Conservation (phyloP, 2,797 vertebrate species). For the Hozukius guyotensis region DNA sequence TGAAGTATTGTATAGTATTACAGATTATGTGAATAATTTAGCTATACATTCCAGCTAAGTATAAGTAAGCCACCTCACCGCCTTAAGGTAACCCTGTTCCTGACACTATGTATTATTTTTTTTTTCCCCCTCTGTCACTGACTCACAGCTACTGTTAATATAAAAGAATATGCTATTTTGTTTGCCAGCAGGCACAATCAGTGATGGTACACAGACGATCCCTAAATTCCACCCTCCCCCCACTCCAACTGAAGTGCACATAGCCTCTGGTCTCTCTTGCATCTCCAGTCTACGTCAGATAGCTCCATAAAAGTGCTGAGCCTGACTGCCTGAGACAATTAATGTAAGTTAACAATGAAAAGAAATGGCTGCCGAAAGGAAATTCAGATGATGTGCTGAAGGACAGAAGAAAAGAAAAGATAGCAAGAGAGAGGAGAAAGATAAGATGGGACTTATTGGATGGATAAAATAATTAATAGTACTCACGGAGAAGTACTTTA, state of each 20-base stretch:
- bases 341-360: slow-evolving; percentile 52
- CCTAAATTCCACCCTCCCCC: slow-evolving; percentile 6
- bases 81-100: slow-evolving; percentile 44
- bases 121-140: slow-evolving; percentile 6
- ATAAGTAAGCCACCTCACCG: slow-evolving; percentile 23
- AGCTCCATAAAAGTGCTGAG: slow-evolving; percentile 65
- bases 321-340: slow-evolving; percentile 50
- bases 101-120: slow-evolving; percentile 8
- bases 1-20: background rate
- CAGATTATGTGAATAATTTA: slow-evolving; percentile 15
- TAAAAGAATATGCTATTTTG: slow-evolving; percentile 53
- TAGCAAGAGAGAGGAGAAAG: background rate
- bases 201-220: slow-evolving; percentile 47
- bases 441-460: slow-evolving; percentile 25
- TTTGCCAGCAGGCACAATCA: slow-evolving; percentile 50
- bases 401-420: slow-evolving; percentile 20
- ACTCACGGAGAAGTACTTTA: background rate
- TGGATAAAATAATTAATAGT: slow-evolving; percentile 16
- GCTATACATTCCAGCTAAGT: background rate
- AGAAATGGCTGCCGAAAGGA: slow-evolving; percentile 50
- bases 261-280: slow-evolving; percentile 42
- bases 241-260: slow-evolving; percentile 37
- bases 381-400: slow-evolving; percentile 35
- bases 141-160: slow-evolving; percentile 49
- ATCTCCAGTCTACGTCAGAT: slow-evolving; percentile 49